Percentiles rank a stretch among this genome's conserved stretches.
Evolutionary conservation across 2,113 vertebrate genomes (phyloP).

Genomic region (Anarhynchus alexandrinus): DNA sequence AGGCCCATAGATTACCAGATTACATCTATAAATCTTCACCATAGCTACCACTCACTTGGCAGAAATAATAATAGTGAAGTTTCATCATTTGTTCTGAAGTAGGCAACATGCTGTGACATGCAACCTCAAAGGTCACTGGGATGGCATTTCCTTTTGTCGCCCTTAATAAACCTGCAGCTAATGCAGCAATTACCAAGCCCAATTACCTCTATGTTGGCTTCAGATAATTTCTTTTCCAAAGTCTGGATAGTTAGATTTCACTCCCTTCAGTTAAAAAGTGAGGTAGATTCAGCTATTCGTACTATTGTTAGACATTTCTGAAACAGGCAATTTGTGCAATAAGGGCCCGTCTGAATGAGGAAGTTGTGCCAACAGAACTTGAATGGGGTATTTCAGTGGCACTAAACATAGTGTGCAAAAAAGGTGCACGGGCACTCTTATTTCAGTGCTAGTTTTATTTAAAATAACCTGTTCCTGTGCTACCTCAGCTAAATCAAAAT

Average conservation of each 20-base stretch:
- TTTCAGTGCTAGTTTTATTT: not conserved
- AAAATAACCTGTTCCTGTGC: not conserved
- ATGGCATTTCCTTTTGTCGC: constrained; percentile 34
- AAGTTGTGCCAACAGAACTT: not conserved
- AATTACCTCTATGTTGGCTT: constrained; percentile 39
- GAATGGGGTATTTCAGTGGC: not conserved
- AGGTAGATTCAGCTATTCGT: not conserved
- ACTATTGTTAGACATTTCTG: not conserved
- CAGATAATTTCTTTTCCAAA: not conserved
- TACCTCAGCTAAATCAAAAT: not conserved
- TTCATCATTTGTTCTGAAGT: constrained; percentile 35
- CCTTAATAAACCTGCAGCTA: constrained; percentile 53
- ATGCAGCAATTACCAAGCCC: constrained; percentile 46
- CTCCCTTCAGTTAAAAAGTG: not conserved
- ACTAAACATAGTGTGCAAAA: not conserved
- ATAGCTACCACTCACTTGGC: constrained; percentile 25
- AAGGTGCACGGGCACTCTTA: not conserved
- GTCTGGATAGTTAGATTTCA: not conserved
- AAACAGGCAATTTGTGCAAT: not conserved
- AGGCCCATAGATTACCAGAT: constrained; percentile 54
- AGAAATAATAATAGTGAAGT: constrained; percentile 22
- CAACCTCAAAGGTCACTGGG: constrained; percentile 38
- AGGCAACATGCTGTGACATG: constrained; percentile 42
- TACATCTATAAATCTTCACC: constrained; percentile 57
- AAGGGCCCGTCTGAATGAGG: not conserved